Conservation (phyloP, 2,888 invertebrate species). For the Drosophila setosimentum region DNA sequence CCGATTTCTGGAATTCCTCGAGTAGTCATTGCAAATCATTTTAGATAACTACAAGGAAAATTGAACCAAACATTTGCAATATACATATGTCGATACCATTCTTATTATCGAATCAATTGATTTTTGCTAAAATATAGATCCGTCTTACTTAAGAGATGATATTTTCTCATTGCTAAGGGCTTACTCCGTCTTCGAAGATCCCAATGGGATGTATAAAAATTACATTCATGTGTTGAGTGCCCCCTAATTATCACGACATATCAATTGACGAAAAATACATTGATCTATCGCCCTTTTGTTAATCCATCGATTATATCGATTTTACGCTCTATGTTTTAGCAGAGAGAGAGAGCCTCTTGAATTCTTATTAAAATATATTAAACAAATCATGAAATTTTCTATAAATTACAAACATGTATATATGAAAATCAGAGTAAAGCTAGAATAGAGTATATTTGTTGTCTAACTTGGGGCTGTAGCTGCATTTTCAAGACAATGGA, state of each 20-base stretch:
- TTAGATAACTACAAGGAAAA: not conserved
- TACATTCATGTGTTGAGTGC: not conserved
- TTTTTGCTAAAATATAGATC: not conserved
- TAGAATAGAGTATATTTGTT: not conserved
- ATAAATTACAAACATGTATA: not conserved
- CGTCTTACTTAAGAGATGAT: not conserved
- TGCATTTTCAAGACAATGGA: not conserved
- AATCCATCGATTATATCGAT: not conserved
- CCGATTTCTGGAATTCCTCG: slow-evolving; percentile 60
- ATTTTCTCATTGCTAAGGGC: not conserved
- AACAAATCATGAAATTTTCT: not conserved
- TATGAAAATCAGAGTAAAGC: not conserved
- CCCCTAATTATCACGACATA: not conserved
- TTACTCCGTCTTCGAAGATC: not conserved
- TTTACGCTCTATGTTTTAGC: not conserved
- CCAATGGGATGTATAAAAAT: not conserved
- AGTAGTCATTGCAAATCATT: slow-evolving; percentile 11
- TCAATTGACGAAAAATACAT: not conserved
- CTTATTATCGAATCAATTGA: not conserved
- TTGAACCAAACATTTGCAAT: not conserved
- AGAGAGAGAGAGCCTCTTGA: not conserved
- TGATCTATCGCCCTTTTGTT: not conserved
- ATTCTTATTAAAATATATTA: not conserved
- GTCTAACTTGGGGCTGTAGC: not conserved
- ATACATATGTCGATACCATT: not conserved